Evolutionary conservation across 1,140 invertebrate species (phyloP), one percentile per base, ranked within the genome.

Genomic region (Macrotrachela quadricornifera): DNA sequence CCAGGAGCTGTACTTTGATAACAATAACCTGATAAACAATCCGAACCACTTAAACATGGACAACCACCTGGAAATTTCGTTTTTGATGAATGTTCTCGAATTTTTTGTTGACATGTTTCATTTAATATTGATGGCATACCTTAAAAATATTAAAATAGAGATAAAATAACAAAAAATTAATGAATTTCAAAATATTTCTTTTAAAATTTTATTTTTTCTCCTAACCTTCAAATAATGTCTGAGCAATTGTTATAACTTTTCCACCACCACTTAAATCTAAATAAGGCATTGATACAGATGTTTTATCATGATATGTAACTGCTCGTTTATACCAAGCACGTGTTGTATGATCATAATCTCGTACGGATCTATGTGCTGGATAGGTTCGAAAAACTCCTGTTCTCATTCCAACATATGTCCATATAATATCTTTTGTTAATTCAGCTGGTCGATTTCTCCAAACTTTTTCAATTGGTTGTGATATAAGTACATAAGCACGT

Each of bases 191-290:
- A n/a, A n/a, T n/a, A n/a, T n/a, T n/a, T n/a, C n/a, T n/a, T n/a
- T n/a, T n/a, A n/a, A n/a, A n/a, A n/a, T n/a, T n/a, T n/a, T n/a
- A n/a, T n/a, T n/a, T n/a, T n/a, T n/a, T n/a, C n/a, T n/a, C n/a
- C n/a, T n/a, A n/a, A n/a, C n/a, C 70, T 58, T 72, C 70, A 63
- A 72, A 71, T 11, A 72, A 63, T 36, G 69, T 69, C 57, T 71
- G 69, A 6, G 68, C 70, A 48, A 72, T 71, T 12, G 70, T 72
- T 45, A 68, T 66, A 50, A 72, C 70, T 57, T 72, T 72, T 6
- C 70, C 70, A 6, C 68, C 68, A 18, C 70, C 70, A 10, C 69
- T 68, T 10, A 68, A 63, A 57, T 72, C 70, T 66, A 70, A 68
- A 55, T 72, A 72, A 6, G 70, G 67, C 30, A 68, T 71, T 9